Percentiles rank a stretch among this genome's conserved stretches.
Evolutionary conservation across 2,113 vertebrate genomes (phyloP).

Genomic region (Rhinolophus ferrumequinum): DNA sequence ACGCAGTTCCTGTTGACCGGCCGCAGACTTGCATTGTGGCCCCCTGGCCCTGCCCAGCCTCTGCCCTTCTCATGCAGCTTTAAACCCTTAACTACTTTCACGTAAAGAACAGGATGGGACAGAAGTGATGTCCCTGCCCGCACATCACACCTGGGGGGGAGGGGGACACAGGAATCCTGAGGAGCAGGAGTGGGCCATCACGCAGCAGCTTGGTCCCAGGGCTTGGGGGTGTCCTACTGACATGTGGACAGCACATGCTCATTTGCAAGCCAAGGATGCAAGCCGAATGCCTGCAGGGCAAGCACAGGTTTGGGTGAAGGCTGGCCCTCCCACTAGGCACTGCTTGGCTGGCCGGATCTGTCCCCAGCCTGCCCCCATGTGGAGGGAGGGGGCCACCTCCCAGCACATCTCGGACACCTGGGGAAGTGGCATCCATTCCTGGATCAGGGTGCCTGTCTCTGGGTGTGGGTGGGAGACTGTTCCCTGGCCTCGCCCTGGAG

Average conservation of each 20-base stretch:
- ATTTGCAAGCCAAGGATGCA: background rate
- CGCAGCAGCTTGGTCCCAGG: background rate
- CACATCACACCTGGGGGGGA: too few relatives aligned
- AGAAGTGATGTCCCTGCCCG: background rate
- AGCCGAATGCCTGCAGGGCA: background rate
- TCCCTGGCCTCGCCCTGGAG: background rate
- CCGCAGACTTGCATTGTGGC: background rate
- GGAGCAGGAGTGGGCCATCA: too few relatives aligned
- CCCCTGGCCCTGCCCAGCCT: background rate
- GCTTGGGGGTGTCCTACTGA: background rate
- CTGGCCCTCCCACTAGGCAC: background rate
- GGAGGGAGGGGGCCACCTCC: background rate
- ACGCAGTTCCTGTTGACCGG: background rate
- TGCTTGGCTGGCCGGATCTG: background rate
- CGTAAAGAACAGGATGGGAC: background rate
- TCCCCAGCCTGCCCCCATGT: background rate
- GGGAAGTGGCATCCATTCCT: background rate
- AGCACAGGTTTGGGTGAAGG: background rate
- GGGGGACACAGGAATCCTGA: background rate
- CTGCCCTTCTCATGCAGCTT: constrained; percentile 52
- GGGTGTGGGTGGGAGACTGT: background rate
- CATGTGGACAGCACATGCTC: fast-evolving
- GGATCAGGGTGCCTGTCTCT: background rate
- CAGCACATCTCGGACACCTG: background rate
- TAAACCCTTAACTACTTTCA: constrained; percentile 39